Evolutionary conservation across 1,140 invertebrate genomes (phyloP).

Genomic region (Nephila pilipes): DNA sequence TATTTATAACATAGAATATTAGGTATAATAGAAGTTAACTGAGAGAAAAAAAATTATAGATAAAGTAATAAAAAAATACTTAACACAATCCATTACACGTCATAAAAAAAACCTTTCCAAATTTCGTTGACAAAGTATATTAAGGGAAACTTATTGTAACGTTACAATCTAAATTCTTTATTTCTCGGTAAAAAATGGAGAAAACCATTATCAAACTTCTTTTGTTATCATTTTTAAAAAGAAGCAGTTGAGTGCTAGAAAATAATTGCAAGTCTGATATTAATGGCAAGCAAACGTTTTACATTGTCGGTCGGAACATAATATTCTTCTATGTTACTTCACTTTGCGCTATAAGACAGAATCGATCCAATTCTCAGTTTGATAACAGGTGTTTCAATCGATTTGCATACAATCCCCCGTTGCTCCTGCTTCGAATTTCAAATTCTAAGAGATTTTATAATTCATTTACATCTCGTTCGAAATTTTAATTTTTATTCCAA

Average conservation of each 20-base stretch:
- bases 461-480: not conserved
- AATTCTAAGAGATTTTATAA: not conserved
- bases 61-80: too few relatives aligned
- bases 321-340: not conserved
- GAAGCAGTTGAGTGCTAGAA: not conserved
- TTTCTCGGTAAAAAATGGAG: not conserved
- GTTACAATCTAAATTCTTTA: too few relatives aligned
- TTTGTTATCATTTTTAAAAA: not conserved
- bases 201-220: not conserved
- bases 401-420: not conserved
- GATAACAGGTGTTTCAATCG: constrained; percentile 23
- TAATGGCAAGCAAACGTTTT: not conserved
- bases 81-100: too few relatives aligned
- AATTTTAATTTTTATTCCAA: not conserved
- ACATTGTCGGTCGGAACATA: not conserved
- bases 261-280: not conserved
- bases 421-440: not conserved
- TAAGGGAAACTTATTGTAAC: too few relatives aligned
- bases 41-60: too few relatives aligned
- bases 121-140: too few relatives aligned
- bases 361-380: not conserved
- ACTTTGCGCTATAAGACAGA: not conserved
- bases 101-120: too few relatives aligned
- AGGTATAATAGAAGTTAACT: too few relatives aligned
- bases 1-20: too few relatives aligned